Evolutionary conservation across 2,888 invertebrate genomes (phyloP), one percentile per base, ranked within the genome.

Genomic region (Trissolcus japonicus): DNA sequence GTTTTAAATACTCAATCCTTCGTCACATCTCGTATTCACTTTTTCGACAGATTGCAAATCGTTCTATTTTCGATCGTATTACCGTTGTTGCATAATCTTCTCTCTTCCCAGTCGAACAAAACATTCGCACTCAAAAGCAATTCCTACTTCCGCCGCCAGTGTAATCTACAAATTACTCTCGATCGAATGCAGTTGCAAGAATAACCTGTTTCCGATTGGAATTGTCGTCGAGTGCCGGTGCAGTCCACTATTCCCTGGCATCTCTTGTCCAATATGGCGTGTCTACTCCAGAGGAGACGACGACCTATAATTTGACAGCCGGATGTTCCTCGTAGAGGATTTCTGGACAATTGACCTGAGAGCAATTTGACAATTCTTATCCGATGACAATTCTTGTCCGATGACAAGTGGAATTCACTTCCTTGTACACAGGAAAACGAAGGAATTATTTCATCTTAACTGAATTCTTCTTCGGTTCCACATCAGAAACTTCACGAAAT

Each of bases 261-360:
- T 73, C 53, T 78, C 76, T 71, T 76, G 50, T 71, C 81, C 60
- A 76, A 79, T 79, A 76, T 65, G 78, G 77, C 79, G 43, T 69
- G 78, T 75, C 54, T 61, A 41, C 21, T 80, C 74, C 81, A 83
- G 86, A 86, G 85, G 79, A 74, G 82, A 80, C 82, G 83, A 82
- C 81, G 84, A 83, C 80, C 82, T 82, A 82, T 86, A 85, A 87
- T 86, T 86, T 84, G 50, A 65, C 82, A 72, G 80, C 83, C 87
- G 88, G 88, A 88, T 86, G 82, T 87, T 84, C 86, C 87, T 88
- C 87, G 86, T 83, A 80, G 85, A 87, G 88, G 86, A 88, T 86
- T 88, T 88, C 88, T 88, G 85, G 85, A 82, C 86, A 86, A 88
- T 88, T 88, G 85, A 87, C 76, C 9, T 35, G 84, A 62, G 41